Conservation (phyloP, 2,888 invertebrate genomes). For the Epirrita christyi region DNA sequence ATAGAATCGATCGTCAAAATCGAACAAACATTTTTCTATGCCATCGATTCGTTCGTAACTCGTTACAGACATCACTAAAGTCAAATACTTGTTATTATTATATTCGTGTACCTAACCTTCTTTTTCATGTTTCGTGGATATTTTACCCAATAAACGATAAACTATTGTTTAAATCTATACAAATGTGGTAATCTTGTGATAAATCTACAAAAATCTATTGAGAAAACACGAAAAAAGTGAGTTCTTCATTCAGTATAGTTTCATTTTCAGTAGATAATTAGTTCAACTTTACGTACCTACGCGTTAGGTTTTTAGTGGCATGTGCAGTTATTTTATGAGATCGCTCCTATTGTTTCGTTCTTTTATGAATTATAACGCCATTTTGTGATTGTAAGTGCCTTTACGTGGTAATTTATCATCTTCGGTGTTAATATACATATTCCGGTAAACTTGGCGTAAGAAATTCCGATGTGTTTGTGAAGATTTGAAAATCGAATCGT, state of each 20-base stretch:
- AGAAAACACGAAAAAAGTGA: conserved; percentile 56
- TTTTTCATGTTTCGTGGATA: conserved; percentile 70
- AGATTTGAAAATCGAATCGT: conserved; percentile 35
- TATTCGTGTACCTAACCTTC: conserved; percentile 70
- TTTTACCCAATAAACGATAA: conserved; percentile 61
- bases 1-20: not conserved
- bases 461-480: conserved; percentile 24
- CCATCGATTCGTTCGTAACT: not conserved
- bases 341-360: conserved; percentile 68
- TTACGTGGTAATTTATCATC: conserved; percentile 39
- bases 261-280: conserved; percentile 60
- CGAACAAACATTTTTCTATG: not conserved
- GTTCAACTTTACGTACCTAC: conserved; percentile 63
- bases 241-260: conserved; percentile 68
- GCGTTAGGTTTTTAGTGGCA: conserved; percentile 64
- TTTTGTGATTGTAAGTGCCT: conserved; percentile 58
- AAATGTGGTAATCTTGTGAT: conserved; percentile 48
- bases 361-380: conserved; percentile 70
- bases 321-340: conserved; percentile 79
- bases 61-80: conserved; percentile 39
- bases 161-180: conserved; percentile 49
- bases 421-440: not conserved
- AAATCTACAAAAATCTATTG: conserved; percentile 40
- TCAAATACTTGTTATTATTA: conserved; percentile 77
- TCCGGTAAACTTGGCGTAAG: conserved; percentile 1